Percentiles rank a stretch among this genome's conserved stretches.
Evolutionary conservation across 2,888 invertebrate genomes (phyloP).

Genomic region (Andrena flavipes): DNA sequence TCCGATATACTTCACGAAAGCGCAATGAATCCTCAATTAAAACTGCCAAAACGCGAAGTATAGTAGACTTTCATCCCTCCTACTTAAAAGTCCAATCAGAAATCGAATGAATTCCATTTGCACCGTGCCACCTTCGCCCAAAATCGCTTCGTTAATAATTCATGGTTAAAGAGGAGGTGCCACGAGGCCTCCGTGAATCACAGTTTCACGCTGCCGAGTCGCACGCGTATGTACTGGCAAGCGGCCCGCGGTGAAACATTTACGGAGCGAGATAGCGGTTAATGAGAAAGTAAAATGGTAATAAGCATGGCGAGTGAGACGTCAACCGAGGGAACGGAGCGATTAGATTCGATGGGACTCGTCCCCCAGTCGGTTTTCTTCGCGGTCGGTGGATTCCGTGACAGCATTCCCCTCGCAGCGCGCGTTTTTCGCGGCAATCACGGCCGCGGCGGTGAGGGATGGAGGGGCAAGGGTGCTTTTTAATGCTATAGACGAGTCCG

Average conservation of each 20-base stretch:
- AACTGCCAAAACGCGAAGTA: too few relatives aligned
- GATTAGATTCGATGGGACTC: slow-evolving; percentile 25
- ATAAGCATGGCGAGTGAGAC: slow-evolving; percentile 8
- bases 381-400: slow-evolving; percentile 35
- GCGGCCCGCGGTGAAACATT: slow-evolving; percentile 22
- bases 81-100: not conserved
- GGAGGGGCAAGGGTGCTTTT: slow-evolving; percentile 44
- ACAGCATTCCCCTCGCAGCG: slow-evolving; percentile 11
- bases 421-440: slow-evolving; percentile 57
- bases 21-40: too few relatives aligned
- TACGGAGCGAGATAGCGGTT: slow-evolving; percentile 12
- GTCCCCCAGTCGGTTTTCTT: slow-evolving; percentile 19
- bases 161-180: slow-evolving; percentile 14
- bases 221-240: not conserved
- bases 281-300: slow-evolving; percentile 24
- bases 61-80: not conserved
- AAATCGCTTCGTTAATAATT: slow-evolving; percentile 15
- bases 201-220: not conserved
- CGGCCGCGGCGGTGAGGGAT: slow-evolving; percentile 3
- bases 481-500: slow-evolving; percentile 62
- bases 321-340: slow-evolving; percentile 15
- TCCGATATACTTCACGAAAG: not conserved
- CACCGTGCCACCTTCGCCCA: not conserved
- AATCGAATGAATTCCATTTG: not conserved
- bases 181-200: slow-evolving; percentile 5